Conservation (phyloP, 2,888 invertebrate genomes). For the Oscheius sp. region DNA sequence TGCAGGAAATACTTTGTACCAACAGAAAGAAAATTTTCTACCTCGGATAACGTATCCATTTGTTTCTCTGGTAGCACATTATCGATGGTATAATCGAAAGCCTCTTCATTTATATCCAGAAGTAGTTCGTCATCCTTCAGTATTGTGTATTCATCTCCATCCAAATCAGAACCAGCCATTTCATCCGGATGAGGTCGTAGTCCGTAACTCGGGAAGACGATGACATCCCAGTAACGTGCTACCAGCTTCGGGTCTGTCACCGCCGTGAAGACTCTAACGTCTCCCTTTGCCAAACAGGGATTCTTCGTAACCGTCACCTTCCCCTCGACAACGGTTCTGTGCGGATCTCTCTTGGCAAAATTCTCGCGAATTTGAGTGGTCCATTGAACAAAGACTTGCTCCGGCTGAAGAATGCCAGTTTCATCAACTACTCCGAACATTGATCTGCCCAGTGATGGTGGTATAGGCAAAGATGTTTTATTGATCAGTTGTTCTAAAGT, state of each 20-base stretch:
- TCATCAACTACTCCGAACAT: slow-evolving; percentile 1
- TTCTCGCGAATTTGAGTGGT: not conserved
- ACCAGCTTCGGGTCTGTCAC: not conserved
- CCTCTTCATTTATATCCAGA: not conserved
- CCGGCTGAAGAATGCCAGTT: not conserved
- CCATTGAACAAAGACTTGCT: slow-evolving; percentile 5
- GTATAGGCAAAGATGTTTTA: slow-evolving; percentile 1
- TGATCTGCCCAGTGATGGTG: not conserved
- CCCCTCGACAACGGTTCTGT: not conserved
- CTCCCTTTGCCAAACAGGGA: not conserved
- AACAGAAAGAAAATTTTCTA: not conserved
- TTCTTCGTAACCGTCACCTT: not conserved
- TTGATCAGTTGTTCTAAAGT: slow-evolving; percentile 2
- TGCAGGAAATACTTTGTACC: no score
- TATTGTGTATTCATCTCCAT: slow-evolving; percentile 1
- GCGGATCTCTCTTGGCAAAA: not conserved
- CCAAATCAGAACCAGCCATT: not conserved
- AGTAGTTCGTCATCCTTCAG: not conserved
- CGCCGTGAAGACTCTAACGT: not conserved
- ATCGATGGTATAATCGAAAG: not conserved
- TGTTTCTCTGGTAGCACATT: not conserved
- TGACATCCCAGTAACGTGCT: not conserved
- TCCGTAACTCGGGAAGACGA: not conserved
- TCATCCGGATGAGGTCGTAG: not conserved
- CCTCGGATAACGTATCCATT: not conserved